phyloP scores from a whole-genome alignment of 2,113 vertebrate genomes.

The Chrysemys picta region DNA sequence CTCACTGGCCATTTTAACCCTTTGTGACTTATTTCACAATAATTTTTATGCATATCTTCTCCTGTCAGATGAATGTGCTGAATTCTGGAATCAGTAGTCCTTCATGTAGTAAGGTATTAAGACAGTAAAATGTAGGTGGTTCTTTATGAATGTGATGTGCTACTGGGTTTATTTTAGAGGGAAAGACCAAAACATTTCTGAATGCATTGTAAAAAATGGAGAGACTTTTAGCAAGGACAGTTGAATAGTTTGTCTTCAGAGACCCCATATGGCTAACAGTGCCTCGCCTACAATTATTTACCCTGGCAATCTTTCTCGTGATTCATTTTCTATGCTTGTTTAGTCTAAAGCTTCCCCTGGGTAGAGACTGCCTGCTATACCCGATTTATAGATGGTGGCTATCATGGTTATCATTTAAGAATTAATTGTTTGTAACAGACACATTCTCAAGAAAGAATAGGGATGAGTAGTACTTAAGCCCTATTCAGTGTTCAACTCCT shows the following conservation, averaged over 20 bases:
- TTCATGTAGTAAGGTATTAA: not conserved
- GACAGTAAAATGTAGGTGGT: not conserved
- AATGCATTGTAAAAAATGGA: not conserved
- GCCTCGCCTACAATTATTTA: not conserved
- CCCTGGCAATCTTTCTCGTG: not conserved
- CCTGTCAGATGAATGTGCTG: not conserved
- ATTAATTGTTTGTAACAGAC: constrained; percentile 45
- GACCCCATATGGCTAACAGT: not conserved
- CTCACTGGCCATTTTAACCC: not conserved
- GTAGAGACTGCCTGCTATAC: constrained; percentile 4
- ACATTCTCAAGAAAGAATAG: constrained; percentile 22
- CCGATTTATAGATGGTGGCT: constrained; percentile 2
- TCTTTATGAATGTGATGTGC: not conserved
- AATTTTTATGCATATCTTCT: not conserved
- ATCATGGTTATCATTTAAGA: constrained; percentile 2
- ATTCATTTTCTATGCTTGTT: constrained; percentile 37
- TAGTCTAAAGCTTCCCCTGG: constrained; percentile 8
- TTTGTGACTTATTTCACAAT: not conserved
- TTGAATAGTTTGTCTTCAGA: not conserved
- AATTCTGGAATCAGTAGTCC: not conserved
- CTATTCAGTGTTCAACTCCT: not conserved
- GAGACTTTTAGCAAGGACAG: not conserved
- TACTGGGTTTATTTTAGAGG: not conserved
- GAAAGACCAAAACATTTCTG: not conserved
- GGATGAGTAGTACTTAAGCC: not conserved